phyloP scores from a whole-genome alignment of 2,888 invertebrate genomes.

The Gortyna flavago region DNA sequence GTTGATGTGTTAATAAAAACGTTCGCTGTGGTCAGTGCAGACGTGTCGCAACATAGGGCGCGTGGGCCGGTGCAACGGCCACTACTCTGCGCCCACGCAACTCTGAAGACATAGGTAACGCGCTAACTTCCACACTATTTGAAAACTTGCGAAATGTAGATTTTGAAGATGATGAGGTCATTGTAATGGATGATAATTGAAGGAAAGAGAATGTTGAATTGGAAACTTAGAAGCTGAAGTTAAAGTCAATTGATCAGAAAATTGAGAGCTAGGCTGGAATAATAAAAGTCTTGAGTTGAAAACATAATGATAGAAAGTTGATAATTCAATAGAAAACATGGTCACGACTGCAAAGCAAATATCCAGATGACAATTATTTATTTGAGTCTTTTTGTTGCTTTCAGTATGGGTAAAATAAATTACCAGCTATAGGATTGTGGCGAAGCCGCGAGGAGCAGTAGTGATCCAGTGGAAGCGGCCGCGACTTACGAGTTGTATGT shows the following conservation, averaged over 20 bases:
- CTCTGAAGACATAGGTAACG: conserved; percentile 55
- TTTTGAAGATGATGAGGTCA: conserved; percentile 32
- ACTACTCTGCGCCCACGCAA: conserved; percentile 73
- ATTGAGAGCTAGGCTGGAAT: conserved; percentile 32
- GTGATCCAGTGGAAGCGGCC: no score
- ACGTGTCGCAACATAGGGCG: conserved; percentile 70
- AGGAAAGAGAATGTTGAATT: conserved; percentile 28
- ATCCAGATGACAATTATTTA: conserved; percentile 1
- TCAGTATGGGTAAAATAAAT: not conserved
- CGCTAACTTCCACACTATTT: conserved; percentile 32
- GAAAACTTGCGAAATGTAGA: conserved; percentile 49
- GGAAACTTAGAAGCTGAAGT: conserved; percentile 20
- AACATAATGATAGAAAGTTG: conserved; percentile 38
- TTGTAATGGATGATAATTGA: conserved; percentile 26
- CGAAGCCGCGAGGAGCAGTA: no score
- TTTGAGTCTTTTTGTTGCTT: not conserved
- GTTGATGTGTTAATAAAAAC: conserved; percentile 61
- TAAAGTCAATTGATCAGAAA: conserved; percentile 40
- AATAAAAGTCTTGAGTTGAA: conserved; percentile 18
- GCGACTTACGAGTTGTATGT: no score
- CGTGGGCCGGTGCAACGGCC: conserved; percentile 72
- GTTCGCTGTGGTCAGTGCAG: conserved; percentile 57
- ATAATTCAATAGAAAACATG: conserved; percentile 23
- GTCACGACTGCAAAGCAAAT: conserved; percentile 2
- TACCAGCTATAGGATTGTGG: not conserved